These are phyloP conservation scores for Cenopis cana DNA, from an alignment of 2,888 invertebrate genomes.

Conservation along the genomic window DNA sequence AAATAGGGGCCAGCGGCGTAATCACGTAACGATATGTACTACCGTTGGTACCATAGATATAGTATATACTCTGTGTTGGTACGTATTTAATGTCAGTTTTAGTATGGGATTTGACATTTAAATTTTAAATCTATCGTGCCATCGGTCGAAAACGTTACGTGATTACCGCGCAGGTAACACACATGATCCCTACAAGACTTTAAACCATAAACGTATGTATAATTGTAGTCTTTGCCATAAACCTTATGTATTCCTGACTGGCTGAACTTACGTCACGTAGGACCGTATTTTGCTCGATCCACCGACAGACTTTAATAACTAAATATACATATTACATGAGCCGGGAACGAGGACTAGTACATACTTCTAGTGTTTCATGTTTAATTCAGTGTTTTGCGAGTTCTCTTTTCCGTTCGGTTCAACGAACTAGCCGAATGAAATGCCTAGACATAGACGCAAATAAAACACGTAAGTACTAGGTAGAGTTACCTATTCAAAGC, in stretches of 20 bases:
- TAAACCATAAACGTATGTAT: too few relatives aligned
- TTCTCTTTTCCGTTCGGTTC: slow-evolving; percentile 36
- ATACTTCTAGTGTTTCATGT: slow-evolving; percentile 43
- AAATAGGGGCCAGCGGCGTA: too few relatives aligned
- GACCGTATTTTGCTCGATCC: slow-evolving; percentile 18
- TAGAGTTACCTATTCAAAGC: neutral
- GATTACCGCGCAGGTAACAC: too few relatives aligned
- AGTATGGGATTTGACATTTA: too few relatives aligned
- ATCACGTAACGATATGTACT: too few relatives aligned
- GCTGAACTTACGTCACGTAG: slow-evolving; percentile 8
- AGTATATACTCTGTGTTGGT: too few relatives aligned
- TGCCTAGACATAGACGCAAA: slow-evolving; percentile 17
- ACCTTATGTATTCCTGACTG: neutral
- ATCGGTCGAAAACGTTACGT: too few relatives aligned
- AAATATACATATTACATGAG: slow-evolving; percentile 44
- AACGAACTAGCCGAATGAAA: slow-evolving; percentile 31
- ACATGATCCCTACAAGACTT: too few relatives aligned
- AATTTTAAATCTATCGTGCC: too few relatives aligned
- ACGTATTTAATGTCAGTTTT: too few relatives aligned
- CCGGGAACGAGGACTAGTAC: slow-evolving; percentile 31
- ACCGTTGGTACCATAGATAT: too few relatives aligned
- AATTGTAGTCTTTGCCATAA: too few relatives aligned
- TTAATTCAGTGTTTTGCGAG: slow-evolving; percentile 42
- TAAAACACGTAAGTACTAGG: neutral
- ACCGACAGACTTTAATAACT: slow-evolving; percentile 33